These are phyloP conservation scores for Capra hircus DNA, from an alignment of 2,113 vertebrate species.

Conservation along the genomic window DNA sequence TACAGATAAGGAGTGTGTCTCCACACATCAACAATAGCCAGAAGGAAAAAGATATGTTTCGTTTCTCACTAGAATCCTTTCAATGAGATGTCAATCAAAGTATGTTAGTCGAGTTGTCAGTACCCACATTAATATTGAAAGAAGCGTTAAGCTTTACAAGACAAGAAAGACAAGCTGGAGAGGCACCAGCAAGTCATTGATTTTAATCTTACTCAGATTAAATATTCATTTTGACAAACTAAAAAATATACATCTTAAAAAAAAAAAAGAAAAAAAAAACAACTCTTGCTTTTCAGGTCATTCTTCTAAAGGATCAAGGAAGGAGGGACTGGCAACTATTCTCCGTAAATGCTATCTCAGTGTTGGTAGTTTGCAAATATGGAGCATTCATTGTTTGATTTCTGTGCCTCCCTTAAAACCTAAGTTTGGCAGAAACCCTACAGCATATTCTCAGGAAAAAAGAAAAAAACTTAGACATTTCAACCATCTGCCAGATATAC, in stretches of 20 bases:
- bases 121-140: constrained; percentile 55
- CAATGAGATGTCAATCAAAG: constrained; percentile 38
- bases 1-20: neutral
- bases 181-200: neutral
- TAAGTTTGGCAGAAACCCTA: constrained; percentile 59
- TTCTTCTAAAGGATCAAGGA: neutral
- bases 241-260: neutral
- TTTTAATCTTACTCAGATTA: constrained; percentile 67
- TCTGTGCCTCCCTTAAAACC: constrained; percentile 56
- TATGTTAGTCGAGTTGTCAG: neutral
- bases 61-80: neutral
- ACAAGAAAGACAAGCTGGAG: constrained; percentile 63
- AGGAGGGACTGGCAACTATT: neutral
- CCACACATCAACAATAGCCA: neutral
- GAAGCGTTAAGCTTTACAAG: constrained; percentile 53
- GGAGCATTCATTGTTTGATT: constrained; percentile 45
- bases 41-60: neutral
- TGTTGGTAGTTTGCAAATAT: constrained; percentile 48
- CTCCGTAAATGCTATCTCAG: constrained; percentile 10
- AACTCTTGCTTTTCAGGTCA: constrained; percentile 29
- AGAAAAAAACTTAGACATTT: constrained; percentile 29
- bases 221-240: constrained; percentile 63
- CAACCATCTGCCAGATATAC: constrained; percentile 69
- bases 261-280: neutral
- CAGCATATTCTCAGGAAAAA: constrained; percentile 51